Base-by-base conservation (phyloP, 2,888 invertebrate species). In the Amiota communis region DNA sequence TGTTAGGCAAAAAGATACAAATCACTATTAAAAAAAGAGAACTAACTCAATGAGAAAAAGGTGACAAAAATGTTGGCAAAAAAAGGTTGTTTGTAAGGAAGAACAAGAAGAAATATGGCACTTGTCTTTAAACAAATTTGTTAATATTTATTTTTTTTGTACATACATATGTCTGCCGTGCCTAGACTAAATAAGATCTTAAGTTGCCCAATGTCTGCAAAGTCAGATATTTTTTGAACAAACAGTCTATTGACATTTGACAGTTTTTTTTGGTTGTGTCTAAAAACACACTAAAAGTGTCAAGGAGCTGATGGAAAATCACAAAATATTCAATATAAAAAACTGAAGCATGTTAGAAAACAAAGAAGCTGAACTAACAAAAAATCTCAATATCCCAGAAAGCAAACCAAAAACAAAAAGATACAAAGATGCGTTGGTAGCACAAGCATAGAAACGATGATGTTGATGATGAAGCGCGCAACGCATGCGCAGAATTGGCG, bases 81-180 rank as follows among this genome's bases (percentile, higher is more conserved):
- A 56, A 56, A n/a, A 53, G 2, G 3, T 36, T 36, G 8, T 36
- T 36, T 36, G 6, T 36, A 36, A 36, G 36, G 36, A 36, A 6
- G 36, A 36, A 56, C 15, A 36, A 13, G 48, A 49, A 6, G 36
- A 68, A 46, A 67, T 47, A 61, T 57, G 63, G 47, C 67, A 56
- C 57, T 76, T 78, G 80, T 71, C 75, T 78, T 75, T 76, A 75
- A 70, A 57, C 47, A 70, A 70, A 70, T 70, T 74, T 77, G 74
- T 79, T 77, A 71, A 79, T 77, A 82, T 83, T 81, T 81, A 81
- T 81, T 79, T 77, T 36, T 36, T 36, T 2, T 36, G 6, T 76
- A 6, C 17, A 15, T 13, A n/a, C n/a, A n/a, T n/a, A n/a, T 47
- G 36, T 47, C 46, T 48, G 47, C 65, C 65, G 1, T 70, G 47